These are phyloP conservation scores for Falco rusticolus DNA, from an alignment of 2,797 vertebrate species.

Conservation along the genomic window DNA sequence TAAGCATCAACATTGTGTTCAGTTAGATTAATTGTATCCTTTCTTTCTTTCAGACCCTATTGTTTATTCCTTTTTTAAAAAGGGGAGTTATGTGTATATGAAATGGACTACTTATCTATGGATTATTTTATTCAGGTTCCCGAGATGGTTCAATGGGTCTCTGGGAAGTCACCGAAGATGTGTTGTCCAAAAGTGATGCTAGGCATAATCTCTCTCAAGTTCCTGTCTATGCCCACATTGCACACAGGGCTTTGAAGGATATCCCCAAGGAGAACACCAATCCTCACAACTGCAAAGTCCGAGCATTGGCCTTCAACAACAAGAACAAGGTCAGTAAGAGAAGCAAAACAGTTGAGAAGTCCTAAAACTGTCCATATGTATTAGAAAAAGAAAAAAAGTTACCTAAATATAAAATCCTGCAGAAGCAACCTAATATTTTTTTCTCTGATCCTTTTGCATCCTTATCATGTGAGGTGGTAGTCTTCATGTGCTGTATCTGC, in stretches of 20 bases:
- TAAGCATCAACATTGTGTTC: neutral
- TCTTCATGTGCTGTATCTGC: neutral
- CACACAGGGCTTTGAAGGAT: slow-evolving; percentile 93
- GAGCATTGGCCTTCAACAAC: slow-evolving; percentile 96
- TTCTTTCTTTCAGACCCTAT: neutral
- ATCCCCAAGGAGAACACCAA: slow-evolving; percentile 97
- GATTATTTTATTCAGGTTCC: slow-evolving; percentile 81
- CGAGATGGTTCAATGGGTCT: slow-evolving; percentile 98
- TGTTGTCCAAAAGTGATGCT: slow-evolving; percentile 85
- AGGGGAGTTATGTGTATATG: neutral
- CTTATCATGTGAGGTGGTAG: fast-evolving
- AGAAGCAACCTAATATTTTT: neutral
- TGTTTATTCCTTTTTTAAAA: neutral
- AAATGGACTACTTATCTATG: neutral
- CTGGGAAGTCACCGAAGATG: slow-evolving; percentile 96
- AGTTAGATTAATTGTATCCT: neutral
- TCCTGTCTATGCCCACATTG: slow-evolving; percentile 93
- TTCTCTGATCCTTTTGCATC: neutral
- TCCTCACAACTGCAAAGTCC: slow-evolving; percentile 97
- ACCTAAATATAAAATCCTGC: neutral
- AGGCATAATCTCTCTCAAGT: slow-evolving; percentile 85
- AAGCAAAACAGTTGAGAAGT: neutral
- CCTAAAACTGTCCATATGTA: neutral
- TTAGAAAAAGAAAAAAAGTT: neutral
- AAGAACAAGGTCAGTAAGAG: slow-evolving; percentile 87